Evolutionary conservation across 1,140 invertebrate species (phyloP).

Genomic region (Grapholita molesta): DNA sequence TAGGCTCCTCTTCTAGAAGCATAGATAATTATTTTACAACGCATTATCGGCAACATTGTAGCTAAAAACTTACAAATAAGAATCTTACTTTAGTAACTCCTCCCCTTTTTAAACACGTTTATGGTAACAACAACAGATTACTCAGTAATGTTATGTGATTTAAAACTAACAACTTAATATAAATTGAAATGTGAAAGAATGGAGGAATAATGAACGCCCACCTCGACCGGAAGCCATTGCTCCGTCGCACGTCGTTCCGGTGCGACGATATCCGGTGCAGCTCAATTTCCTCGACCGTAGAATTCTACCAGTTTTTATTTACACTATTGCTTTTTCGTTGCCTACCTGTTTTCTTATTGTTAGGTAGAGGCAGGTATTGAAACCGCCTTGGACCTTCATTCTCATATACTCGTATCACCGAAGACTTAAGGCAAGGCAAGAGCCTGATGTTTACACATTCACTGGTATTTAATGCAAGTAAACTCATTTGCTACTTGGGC

Average conservation of each 20-base stretch:
- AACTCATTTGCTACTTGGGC: no score
- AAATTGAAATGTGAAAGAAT: conserved; percentile 35
- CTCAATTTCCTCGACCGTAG: conserved; percentile 63
- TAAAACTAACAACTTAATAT: conserved; percentile 23
- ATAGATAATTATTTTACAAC: no score
- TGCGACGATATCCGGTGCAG: conserved; percentile 65
- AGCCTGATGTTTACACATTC: no score
- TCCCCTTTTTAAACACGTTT: background rate
- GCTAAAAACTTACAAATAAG: no score
- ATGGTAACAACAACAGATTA: background rate
- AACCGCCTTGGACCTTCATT: no score
- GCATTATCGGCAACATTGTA: no score
- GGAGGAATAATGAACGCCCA: conserved; percentile 49
- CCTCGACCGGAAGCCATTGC: conserved; percentile 56
- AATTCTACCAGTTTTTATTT: conserved; percentile 49
- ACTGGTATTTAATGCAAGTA: no score
- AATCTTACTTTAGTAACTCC: no score
- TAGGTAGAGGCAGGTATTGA: background rate
- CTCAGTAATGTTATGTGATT: background rate
- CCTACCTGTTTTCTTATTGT: background rate
- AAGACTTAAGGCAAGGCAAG: no score
- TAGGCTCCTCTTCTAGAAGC: no score
- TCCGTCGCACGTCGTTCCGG: conserved; percentile 59
- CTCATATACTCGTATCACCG: no score
- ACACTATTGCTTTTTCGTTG: conserved; percentile 33